phyloP scores from a whole-genome alignment of 2,888 invertebrate species.

The Blastobasis lacticolella region DNA sequence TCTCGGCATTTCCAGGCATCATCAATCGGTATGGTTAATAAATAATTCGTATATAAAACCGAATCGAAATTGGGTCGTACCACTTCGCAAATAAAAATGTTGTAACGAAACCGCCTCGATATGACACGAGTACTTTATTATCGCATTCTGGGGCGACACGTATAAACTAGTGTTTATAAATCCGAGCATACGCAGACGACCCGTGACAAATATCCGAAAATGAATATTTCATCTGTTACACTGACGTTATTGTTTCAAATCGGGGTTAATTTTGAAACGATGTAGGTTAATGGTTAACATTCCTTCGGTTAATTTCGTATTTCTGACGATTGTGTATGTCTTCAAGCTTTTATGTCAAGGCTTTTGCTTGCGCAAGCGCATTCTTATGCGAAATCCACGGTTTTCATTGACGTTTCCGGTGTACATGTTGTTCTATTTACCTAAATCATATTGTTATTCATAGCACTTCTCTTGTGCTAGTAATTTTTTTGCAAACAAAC shows the following conservation, averaged over 20 bases:
- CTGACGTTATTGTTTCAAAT: not conserved
- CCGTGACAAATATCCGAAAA: constrained; percentile 2
- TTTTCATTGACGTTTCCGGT: not conserved
- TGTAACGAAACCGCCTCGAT: constrained; percentile 4
- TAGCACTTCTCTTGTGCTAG: not conserved
- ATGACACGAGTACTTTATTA: constrained; percentile 4
- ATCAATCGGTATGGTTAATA: too few relatives aligned
- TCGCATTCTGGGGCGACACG: constrained; percentile 7
- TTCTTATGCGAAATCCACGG: not conserved
- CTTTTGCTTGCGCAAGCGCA: not conserved
- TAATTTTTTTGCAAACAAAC: too few relatives aligned
- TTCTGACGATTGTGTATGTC: not conserved
- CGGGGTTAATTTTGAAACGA: not conserved
- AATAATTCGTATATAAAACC: too few relatives aligned
- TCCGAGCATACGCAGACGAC: not conserved
- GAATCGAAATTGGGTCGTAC: constrained; percentile 4
- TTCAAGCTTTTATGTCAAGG: constrained; percentile 1
- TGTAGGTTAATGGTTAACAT: not conserved
- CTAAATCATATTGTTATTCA: not conserved
- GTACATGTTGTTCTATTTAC: not conserved
- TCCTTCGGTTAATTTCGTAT: not conserved
- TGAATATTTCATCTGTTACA: not conserved
- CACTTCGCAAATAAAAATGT: constrained; percentile 4
- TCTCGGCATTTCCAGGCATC: too few relatives aligned
- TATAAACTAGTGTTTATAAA: constrained; percentile 2